phyloP scores from a whole-genome alignment of 2,797 vertebrate genomes.

The Epinephelus awoara region DNA sequence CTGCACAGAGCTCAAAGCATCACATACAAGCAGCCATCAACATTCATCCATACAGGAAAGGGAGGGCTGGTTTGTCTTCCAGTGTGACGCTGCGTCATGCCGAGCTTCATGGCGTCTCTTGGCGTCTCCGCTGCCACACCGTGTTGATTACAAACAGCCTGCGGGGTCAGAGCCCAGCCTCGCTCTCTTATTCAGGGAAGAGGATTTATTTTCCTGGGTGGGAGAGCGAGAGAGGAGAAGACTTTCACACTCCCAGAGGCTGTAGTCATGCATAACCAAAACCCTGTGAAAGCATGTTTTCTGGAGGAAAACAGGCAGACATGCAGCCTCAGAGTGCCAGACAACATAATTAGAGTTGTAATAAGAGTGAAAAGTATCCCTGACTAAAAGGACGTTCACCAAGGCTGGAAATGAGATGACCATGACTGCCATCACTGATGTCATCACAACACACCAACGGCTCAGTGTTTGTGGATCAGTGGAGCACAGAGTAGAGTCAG shows the following conservation, averaged over 20 bases:
- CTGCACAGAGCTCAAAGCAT: neutral
- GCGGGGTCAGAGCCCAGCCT: conserved; percentile 40
- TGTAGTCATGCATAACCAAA: conserved; percentile 63
- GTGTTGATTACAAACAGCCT: conserved; percentile 49
- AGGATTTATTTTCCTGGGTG: conserved; percentile 56
- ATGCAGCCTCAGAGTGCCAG: conserved; percentile 17
- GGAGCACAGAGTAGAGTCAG: conserved; percentile 3
- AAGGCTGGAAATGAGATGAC: conserved; percentile 23
- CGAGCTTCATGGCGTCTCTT: conserved; percentile 17
- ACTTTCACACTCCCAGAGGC: conserved; percentile 59
- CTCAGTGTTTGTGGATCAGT: conserved; percentile 1
- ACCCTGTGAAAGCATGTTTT: conserved; percentile 63
- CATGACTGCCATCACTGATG: neutral
- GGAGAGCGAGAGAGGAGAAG: conserved; percentile 26
- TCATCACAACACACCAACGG: neutral
- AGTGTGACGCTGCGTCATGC: conserved; percentile 15
- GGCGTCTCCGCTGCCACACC: conserved; percentile 13
- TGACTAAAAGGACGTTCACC: conserved; percentile 44
- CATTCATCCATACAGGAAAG: neutral
- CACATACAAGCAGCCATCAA: neutral
- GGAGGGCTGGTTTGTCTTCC: conserved; percentile 1
- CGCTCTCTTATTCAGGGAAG: conserved; percentile 23
- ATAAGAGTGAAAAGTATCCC: conserved; percentile 41
- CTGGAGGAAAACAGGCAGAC: conserved; percentile 33
- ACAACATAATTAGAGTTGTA: conserved; percentile 49